Percentiles rank a stretch among this genome's conserved stretches.
Conservation (phyloP, 2,888 invertebrate species). For the Athetis lepigone region DNA sequence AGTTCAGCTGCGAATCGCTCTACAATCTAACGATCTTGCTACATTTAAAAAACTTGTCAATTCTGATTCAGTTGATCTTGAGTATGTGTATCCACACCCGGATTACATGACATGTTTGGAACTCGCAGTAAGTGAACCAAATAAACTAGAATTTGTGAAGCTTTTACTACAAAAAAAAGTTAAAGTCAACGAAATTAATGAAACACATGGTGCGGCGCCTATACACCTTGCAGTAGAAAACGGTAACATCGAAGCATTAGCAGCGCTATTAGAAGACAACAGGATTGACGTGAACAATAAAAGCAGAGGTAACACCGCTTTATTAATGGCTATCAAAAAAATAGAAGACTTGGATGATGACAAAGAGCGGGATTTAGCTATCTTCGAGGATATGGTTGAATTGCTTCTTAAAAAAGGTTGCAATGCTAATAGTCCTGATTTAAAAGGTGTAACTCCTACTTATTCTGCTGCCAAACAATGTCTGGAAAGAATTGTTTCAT, state of each 20-base stretch:
- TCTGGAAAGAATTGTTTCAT: constrained; percentile 87
- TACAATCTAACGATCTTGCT: constrained; percentile 87
- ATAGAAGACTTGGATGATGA: constrained; percentile 88
- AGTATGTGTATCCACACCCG: constrained; percentile 90
- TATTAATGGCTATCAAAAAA: constrained; percentile 88
- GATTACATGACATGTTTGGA: constrained; percentile 91
- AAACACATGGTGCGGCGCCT: constrained; percentile 90
- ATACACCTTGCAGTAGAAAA: constrained; percentile 92
- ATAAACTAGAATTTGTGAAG: constrained; percentile 89
- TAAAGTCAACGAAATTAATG: constrained; percentile 91
- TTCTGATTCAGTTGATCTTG: constrained; percentile 87
- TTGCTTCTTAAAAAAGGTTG: constrained; percentile 89
- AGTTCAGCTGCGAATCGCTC: constrained; percentile 86
- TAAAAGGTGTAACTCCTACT: constrained; percentile 89
- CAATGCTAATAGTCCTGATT: constrained; percentile 90
- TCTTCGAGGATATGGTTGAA: constrained; percentile 87
- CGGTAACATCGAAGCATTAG: constrained; percentile 86
- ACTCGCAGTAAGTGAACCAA: constrained; percentile 88
- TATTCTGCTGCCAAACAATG: constrained; percentile 91
- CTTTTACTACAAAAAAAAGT: constrained; percentile 91
- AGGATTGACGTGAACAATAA: constrained; percentile 87
- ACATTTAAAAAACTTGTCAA: constrained; percentile 88
- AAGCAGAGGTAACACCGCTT: constrained; percentile 88
- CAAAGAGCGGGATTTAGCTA: constrained; percentile 80
- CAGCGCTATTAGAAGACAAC: constrained; percentile 84